Conservation (phyloP, 2,888 invertebrate species). For the Ditula angustiorana region DNA sequence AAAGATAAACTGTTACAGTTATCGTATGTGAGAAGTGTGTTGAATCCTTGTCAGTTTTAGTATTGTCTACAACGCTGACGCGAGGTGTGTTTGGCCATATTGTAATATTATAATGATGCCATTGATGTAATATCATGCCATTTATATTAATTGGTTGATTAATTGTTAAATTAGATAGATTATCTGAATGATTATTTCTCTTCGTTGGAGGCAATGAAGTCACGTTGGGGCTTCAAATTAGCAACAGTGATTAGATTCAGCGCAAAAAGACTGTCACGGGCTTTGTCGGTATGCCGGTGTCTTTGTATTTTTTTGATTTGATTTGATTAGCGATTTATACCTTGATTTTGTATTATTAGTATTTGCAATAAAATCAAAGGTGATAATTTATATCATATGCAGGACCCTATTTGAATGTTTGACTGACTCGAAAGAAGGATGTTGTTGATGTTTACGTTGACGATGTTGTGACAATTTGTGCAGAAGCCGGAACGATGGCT, state of each 20-base stretch:
- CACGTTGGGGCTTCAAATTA: not conserved
- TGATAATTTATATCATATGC: not conserved
- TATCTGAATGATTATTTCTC: not conserved
- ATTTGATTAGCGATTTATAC: too few relatives aligned
- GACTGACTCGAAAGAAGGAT: not conserved
- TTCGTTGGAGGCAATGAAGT: not conserved
- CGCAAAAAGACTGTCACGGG: not conserved
- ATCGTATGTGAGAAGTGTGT: too few relatives aligned
- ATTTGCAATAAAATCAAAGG: not conserved
- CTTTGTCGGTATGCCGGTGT: too few relatives aligned
- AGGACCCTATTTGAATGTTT: not conserved
- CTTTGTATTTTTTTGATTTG: too few relatives aligned
- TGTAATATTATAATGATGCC: slow-evolving; percentile 5
- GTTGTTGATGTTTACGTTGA: not conserved
- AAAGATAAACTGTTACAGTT: not conserved
- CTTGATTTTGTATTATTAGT: too few relatives aligned
- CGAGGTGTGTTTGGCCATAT: slow-evolving; percentile 1
- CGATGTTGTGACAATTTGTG: not conserved
- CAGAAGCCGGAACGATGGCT: not conserved
- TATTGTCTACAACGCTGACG: not conserved
- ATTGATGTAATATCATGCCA: not conserved
- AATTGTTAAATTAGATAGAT: too few relatives aligned
- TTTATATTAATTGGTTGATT: not conserved
- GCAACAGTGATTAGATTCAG: not conserved
- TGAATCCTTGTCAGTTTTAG: not conserved